These are phyloP conservation scores for Gallinago stenura DNA, from an alignment of 2,797 vertebrate genomes.

Conservation along the genomic window DNA sequence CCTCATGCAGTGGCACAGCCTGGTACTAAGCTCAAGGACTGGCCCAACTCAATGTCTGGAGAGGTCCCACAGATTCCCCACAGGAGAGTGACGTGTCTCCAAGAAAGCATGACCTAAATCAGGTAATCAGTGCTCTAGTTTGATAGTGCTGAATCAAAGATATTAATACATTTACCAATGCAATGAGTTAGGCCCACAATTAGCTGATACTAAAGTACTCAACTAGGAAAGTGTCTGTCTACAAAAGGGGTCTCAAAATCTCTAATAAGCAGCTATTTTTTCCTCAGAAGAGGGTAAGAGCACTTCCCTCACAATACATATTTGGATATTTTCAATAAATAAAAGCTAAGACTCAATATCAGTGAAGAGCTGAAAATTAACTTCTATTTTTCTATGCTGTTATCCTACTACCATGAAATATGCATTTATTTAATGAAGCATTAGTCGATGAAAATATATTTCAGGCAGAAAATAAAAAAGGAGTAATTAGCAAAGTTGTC, in stretches of 20 bases:
- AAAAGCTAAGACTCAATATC: not conserved
- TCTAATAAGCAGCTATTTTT: not conserved
- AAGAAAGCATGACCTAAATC: not conserved
- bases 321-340: not conserved
- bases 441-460: not conserved
- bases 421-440: not conserved
- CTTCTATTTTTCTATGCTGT: not conserved
- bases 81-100: not conserved
- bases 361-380: not conserved
- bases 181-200: not conserved
- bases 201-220: not conserved
- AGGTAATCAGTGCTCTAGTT: not conserved
- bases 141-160: not conserved
- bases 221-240: not conserved
- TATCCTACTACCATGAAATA: not conserved
- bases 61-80: no score
- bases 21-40: not conserved
- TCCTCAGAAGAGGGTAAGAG: not conserved
- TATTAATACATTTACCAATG: not conserved
- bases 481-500: not conserved
- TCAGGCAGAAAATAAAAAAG: not conserved
- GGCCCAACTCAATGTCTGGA: fast-evolving
- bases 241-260: not conserved
- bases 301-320: not conserved
- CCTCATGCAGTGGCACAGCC: not conserved